phyloP scores from a whole-genome alignment of 2,888 invertebrate species.

The Amblyteles armatorius region DNA sequence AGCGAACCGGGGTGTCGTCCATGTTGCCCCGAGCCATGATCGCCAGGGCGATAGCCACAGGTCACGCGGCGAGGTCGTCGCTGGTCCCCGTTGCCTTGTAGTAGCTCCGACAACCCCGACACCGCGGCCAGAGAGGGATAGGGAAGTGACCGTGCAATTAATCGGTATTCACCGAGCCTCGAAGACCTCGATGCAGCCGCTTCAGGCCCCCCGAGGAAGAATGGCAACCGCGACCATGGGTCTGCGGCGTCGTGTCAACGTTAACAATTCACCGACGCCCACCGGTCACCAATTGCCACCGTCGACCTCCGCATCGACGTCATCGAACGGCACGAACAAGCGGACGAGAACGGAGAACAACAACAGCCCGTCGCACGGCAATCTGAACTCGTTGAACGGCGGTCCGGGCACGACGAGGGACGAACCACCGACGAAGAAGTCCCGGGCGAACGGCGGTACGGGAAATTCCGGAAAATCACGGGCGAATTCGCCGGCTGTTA shows the following conservation, averaged over 20 bases:
- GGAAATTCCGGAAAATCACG: conserved; percentile 63
- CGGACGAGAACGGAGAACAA: conserved; percentile 83
- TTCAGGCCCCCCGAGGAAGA: conserved; percentile 50
- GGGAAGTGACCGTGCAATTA: background rate
- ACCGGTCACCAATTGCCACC: conserved; percentile 76
- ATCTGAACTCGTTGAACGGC: conserved; percentile 80
- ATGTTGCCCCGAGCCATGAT: conserved; percentile 14
- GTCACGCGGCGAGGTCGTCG: conserved; percentile 38
- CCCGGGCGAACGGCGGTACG: conserved; percentile 75
- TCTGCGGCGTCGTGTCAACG: conserved; percentile 82
- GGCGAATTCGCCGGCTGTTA: conserved; percentile 60
- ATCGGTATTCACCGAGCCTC: conserved; percentile 33
- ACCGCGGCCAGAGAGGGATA: background rate
- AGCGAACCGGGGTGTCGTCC: conserved; percentile 17
- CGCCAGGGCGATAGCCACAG: conserved; percentile 45
- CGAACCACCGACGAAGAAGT: conserved; percentile 82
- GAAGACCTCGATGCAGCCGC: conserved; percentile 35
- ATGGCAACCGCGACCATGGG: conserved; percentile 84
- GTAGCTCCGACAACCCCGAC: conserved; percentile 8
- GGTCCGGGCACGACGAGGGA: conserved; percentile 65
- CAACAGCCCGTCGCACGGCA: conserved; percentile 83
- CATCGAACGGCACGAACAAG: conserved; percentile 75
- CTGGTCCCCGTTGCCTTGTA: conserved; percentile 30
- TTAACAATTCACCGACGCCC: conserved; percentile 79
- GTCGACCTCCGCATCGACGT: conserved; percentile 69